Percentiles rank a stretch among this genome's conserved stretches.
Evolutionary conservation across 2,888 invertebrate species (phyloP).

Genomic region (Campaea margaritaria): DNA sequence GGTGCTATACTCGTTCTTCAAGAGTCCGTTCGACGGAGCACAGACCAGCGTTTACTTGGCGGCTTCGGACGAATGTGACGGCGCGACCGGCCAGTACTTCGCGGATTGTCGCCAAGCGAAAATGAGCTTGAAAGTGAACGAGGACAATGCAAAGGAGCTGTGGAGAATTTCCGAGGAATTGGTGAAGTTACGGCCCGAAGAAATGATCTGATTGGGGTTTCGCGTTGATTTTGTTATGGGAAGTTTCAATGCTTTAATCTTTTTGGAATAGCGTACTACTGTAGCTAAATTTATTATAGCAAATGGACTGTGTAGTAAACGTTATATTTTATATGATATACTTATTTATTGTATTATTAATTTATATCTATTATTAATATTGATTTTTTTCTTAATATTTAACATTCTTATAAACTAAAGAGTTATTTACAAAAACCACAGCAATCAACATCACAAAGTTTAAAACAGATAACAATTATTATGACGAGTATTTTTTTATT

Average conservation of each 20-base stretch:
- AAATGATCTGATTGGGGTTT: constrained; percentile 43
- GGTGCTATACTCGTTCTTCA: constrained; percentile 89
- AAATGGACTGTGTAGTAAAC: constrained; percentile 3
- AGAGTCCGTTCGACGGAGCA: constrained; percentile 91
- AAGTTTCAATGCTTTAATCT: neutral
- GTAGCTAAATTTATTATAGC: neutral
- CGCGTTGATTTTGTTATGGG: neutral
- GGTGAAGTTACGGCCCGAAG: constrained; percentile 66
- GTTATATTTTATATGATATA: constrained; percentile 9
- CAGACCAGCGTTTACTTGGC: constrained; percentile 92
- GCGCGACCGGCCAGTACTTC: constrained; percentile 90
- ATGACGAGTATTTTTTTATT: too few relatives aligned
- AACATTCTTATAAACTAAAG: too few relatives aligned
- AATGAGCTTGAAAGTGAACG: constrained; percentile 86
- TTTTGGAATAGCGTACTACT: neutral
- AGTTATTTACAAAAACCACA: constrained; percentile 5
- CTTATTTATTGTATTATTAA: neutral
- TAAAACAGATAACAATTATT: too few relatives aligned
- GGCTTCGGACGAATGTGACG: constrained; percentile 89
- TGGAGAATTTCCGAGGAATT: constrained; percentile 87
- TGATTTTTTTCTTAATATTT: too few relatives aligned
- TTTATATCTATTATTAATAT: too few relatives aligned
- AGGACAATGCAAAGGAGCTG: constrained; percentile 89
- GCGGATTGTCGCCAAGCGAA: constrained; percentile 89
- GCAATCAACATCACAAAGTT: too few relatives aligned